Conservation (phyloP, 2,113 vertebrate species). For the Atractosteus spatula region DNA sequence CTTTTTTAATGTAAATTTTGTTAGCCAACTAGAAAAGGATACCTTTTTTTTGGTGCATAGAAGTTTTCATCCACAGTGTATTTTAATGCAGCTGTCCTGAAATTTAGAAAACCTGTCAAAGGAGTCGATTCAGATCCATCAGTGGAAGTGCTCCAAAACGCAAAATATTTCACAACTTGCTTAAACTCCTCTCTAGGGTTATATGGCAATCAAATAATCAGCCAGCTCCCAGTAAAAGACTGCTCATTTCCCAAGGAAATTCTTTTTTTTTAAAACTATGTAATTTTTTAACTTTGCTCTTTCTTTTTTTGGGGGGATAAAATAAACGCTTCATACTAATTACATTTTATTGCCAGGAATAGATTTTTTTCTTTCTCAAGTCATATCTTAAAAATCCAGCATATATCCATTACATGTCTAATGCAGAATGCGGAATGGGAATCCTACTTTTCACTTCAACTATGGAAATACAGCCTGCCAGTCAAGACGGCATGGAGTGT, state of each 20-base stretch:
- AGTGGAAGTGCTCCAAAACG: too few relatives aligned
- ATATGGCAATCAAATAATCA: background rate
- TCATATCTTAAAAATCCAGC: constrained; percentile 16
- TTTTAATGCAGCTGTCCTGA: constrained; percentile 3
- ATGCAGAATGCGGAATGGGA: constrained; percentile 2
- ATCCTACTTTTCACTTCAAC: background rate
- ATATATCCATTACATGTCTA: background rate
- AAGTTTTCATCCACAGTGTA: constrained; percentile 18
- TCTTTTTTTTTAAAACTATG: background rate
- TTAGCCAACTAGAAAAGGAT: constrained; percentile 8
- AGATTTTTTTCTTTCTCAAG: constrained; percentile 1
- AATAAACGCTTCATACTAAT: background rate
- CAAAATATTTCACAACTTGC: too few relatives aligned
- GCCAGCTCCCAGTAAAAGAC: background rate
- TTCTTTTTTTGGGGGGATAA: background rate
- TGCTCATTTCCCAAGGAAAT: background rate
- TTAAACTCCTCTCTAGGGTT: background rate
- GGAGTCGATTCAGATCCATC: too few relatives aligned
- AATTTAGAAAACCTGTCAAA: constrained; percentile 11
- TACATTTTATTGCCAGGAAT: constrained; percentile 16
- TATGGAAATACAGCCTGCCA: constrained; percentile 21
- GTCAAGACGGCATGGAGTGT: constrained; percentile 14
- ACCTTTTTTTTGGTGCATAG: constrained; percentile 24
- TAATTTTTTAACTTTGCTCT: too few relatives aligned
- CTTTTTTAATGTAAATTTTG: constrained; percentile 15